These are phyloP conservation scores for Heliconius congener DNA, from an alignment of 1,140 invertebrate genomes.

Conservation along the genomic window DNA sequence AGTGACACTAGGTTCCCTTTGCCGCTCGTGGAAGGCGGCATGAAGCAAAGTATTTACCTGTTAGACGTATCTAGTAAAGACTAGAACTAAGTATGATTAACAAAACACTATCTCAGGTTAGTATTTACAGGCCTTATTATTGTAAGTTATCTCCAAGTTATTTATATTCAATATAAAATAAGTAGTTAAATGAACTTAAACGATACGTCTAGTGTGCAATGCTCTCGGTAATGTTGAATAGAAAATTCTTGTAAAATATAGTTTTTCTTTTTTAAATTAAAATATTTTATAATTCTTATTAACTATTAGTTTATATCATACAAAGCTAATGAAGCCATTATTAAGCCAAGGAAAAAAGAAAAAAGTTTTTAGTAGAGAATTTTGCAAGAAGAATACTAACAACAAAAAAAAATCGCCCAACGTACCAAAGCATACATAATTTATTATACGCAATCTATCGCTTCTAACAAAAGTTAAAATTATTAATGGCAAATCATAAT, in stretches of 20 bases:
- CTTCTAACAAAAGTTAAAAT: neutral
- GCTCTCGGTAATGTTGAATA: constrained; percentile 34
- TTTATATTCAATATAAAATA: constrained; percentile 45
- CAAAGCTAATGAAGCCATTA: no score
- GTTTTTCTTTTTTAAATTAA: neutral
- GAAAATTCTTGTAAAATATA: constrained; percentile 16
- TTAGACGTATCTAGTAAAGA: neutral
- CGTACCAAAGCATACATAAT: no score
- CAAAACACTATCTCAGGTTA: constrained; percentile 21
- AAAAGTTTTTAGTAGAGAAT: no score
- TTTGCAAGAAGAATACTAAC: no score
- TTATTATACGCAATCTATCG: neutral
- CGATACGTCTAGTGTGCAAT: constrained; percentile 43
- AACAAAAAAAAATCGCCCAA: no score
- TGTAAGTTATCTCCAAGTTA: constrained; percentile 38
- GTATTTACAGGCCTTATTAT: constrained; percentile 27
- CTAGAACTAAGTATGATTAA: neutral
- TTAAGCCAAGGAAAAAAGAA: no score
- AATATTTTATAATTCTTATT: neutral
- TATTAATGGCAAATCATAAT: neutral
- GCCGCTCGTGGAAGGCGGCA: neutral
- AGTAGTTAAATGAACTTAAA: constrained; percentile 42
- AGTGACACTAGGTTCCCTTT: neutral
- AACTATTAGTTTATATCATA: no score
- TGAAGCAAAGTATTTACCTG: neutral